phyloP scores from a whole-genome alignment of 2,888 invertebrate genomes.

The Nysson spinosus region DNA sequence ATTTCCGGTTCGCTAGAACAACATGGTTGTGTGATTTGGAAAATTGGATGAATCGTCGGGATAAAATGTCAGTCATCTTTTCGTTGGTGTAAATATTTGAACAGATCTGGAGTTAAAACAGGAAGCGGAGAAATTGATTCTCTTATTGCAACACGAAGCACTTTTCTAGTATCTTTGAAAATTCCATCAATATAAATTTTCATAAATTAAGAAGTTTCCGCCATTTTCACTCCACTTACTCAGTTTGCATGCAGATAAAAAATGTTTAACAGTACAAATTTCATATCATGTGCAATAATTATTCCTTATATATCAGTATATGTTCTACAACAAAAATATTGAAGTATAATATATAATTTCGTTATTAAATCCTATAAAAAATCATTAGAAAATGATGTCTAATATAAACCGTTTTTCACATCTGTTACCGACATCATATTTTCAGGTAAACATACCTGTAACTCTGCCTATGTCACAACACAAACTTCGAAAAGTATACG shows the following conservation, averaged over 20 bases:
- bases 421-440: constrained; percentile 12
- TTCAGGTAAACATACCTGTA: constrained; percentile 24
- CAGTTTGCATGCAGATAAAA: no score
- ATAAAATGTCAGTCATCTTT: constrained; percentile 27
- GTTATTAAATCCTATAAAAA: not conserved
- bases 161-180: not conserved
- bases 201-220: no score
- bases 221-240: no score
- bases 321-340: no score
- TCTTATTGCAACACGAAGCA: not conserved
- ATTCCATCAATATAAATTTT: no score
- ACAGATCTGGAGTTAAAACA: not conserved
- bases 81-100: constrained; percentile 15
- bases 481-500: not conserved
- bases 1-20: constrained; percentile 10
- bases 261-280: no score
- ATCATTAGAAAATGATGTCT: not conserved
- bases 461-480: not conserved
- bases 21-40: constrained; percentile 3
- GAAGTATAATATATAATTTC: no score
- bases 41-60: not conserved
- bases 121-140: not conserved
- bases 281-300: no score
- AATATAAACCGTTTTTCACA: not conserved
- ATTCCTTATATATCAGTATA: no score